Percentiles rank a stretch among this genome's conserved stretches.
Evolutionary conservation across 2,888 invertebrate species (phyloP).

Genomic region (Laspeyria flexula): DNA sequence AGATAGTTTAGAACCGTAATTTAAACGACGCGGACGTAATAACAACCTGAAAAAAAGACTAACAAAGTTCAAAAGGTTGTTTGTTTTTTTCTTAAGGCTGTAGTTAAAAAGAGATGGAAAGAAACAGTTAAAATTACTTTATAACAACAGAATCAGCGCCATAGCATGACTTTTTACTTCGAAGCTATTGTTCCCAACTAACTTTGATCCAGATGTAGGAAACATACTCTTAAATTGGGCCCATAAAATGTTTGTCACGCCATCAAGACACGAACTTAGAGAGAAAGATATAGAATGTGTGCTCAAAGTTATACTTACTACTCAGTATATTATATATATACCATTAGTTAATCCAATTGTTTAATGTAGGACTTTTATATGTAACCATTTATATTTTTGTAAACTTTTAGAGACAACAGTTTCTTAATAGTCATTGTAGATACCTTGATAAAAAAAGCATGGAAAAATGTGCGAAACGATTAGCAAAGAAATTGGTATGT

Average conservation of each 20-base stretch:
- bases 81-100: not conserved
- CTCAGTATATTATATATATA: not conserved
- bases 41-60: no score
- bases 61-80: not conserved
- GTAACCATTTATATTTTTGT: no score
- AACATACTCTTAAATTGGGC: conserved; percentile 1
- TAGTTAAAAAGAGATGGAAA: not conserved
- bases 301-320: not conserved
- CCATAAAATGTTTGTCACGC: conserved; percentile 1
- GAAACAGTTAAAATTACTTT: not conserved
- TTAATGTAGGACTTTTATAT: no score
- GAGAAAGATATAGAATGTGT: not conserved
- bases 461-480: no score
- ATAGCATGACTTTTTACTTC: conserved; percentile 15
- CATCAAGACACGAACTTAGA: not conserved
- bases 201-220: conserved; percentile 10
- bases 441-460: no score
- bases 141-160: not conserved
- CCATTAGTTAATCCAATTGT: no score
- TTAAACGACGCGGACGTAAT: no score
- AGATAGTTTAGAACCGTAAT: no score
- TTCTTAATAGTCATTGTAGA: no score
- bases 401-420: no score
- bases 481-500: no score
- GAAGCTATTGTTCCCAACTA: conserved; percentile 4